A percentile compares a stretch with the other conserved stretches of the same genome.
These are phyloP conservation scores for Drosophila athabasca DNA, from an alignment of 1,140 invertebrate species.

Conservation along the genomic window DNA sequence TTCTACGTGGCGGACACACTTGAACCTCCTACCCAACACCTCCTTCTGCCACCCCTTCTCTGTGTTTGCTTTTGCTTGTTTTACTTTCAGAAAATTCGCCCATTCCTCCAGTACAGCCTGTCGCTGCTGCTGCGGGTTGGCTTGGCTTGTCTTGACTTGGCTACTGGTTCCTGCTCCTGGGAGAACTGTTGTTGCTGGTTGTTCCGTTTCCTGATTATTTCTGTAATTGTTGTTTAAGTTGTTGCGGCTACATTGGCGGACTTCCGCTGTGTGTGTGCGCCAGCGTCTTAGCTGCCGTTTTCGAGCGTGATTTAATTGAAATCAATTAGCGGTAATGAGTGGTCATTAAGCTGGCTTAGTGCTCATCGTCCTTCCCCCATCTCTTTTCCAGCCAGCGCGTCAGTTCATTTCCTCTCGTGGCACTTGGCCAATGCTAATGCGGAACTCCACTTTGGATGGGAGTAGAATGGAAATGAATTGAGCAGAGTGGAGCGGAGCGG, in stretches of 20 bases:
- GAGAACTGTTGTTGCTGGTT: constrained; percentile 21
- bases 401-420: constrained; percentile 23
- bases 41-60: neutral
- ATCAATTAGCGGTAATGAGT: constrained; percentile 83
- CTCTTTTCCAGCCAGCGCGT: neutral
- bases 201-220: constrained; percentile 73
- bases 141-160: constrained; percentile 17
- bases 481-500: too few relatives aligned
- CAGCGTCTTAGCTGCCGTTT: constrained; percentile 37
- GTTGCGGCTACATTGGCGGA: constrained; percentile 72
- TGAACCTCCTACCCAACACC: constrained; percentile 18
- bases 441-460: neutral
- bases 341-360: constrained; percentile 78
- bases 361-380: constrained; percentile 16
- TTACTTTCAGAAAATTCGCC: constrained; percentile 67
- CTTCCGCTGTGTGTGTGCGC: constrained; percentile 39
- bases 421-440: constrained; percentile 18
- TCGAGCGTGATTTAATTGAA: constrained; percentile 82
- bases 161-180: constrained; percentile 7
- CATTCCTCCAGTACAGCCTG: neutral
- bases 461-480: too few relatives aligned
- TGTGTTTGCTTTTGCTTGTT: constrained; percentile 36
- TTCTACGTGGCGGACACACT: constrained; percentile 22
- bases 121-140: constrained; percentile 12
- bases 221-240: constrained; percentile 81